phyloP scores from a whole-genome alignment of 1,140 invertebrate genomes.

The Caerostris darwini region DNA sequence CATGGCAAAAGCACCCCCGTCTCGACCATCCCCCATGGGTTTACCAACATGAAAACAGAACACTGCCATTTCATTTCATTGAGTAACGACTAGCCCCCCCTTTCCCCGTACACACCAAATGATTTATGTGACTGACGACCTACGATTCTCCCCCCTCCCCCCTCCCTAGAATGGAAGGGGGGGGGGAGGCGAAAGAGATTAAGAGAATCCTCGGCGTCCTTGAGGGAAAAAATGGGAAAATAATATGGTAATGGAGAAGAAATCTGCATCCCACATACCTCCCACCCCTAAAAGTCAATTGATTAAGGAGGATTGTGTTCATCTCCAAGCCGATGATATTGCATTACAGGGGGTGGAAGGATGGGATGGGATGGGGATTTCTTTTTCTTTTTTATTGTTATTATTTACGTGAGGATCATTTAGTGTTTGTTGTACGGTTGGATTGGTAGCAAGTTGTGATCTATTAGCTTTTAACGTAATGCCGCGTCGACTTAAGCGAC shows the following conservation, averaged over 20 bases:
- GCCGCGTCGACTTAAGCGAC: slow-evolving; percentile 57
- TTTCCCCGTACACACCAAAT: slow-evolving; percentile 18
- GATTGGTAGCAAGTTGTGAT: slow-evolving; percentile 66
- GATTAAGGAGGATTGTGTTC: slow-evolving; percentile 65
- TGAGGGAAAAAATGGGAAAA: slow-evolving; percentile 71
- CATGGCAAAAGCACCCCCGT: neutral
- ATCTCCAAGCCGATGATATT: slow-evolving; percentile 8
- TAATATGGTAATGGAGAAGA: slow-evolving; percentile 76
- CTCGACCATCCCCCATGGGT: slow-evolving; percentile 19
- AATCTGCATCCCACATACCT: slow-evolving; percentile 70
- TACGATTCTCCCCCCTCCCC: neutral
- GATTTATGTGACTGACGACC: slow-evolving; percentile 46
- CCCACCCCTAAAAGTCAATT: slow-evolving; percentile 65
- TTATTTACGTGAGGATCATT: neutral
- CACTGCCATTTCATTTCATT: slow-evolving; percentile 64
- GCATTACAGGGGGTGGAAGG: neutral
- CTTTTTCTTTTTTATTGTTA: slow-evolving; percentile 43
- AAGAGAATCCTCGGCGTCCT: slow-evolving; percentile 44
- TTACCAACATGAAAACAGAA: slow-evolving; percentile 32
- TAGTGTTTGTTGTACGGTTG: slow-evolving; percentile 30
- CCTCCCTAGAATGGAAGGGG: neutral
- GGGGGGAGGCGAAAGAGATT: slow-evolving; percentile 43
- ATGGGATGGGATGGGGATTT: neutral
- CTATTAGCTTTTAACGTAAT: slow-evolving; percentile 78
- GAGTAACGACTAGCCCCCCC: slow-evolving; percentile 43